Conservation (phyloP, 2,888 invertebrate species). For the Drosophila lacicola region DNA sequence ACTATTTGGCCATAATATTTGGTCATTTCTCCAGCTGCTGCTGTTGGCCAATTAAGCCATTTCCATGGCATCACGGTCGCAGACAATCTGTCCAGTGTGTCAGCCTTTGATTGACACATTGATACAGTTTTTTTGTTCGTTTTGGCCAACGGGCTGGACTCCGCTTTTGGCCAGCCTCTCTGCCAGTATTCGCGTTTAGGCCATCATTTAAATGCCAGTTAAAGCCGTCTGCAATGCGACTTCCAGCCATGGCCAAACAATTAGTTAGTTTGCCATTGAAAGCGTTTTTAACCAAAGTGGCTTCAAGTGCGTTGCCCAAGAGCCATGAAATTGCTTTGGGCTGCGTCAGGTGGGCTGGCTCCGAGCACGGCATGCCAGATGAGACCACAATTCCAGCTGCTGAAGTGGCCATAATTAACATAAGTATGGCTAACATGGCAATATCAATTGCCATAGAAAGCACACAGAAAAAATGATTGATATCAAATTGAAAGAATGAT, state of each 20-base stretch:
- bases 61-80: conserved; percentile 38
- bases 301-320: conserved; percentile 38
- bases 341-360: not conserved
- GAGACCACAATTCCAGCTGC: not conserved
- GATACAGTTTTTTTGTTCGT: conserved; percentile 59
- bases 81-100: conserved; percentile 57
- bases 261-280: conserved; percentile 58
- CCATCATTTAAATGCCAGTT: conserved; percentile 66
- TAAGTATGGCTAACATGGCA: conserved; percentile 11
- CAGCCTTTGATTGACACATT: conserved; percentile 72
- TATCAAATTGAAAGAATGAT: conserved; percentile 9
- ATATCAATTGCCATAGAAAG: conserved; percentile 16
- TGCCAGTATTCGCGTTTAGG: conserved; percentile 54
- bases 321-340: conserved; percentile 44
- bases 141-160: conserved; percentile 36
- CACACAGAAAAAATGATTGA: not conserved
- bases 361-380: not conserved
- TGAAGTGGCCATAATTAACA: conserved; percentile 41
- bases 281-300: conserved; percentile 31
- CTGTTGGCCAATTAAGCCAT: conserved; percentile 66
- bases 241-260: conserved; percentile 42
- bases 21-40: conserved; percentile 61
- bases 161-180: conserved; percentile 14
- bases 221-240: conserved; percentile 4
- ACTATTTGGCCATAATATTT: conserved; percentile 78